phyloP scores from a whole-genome alignment of 2,797 vertebrate species.

The Uromys caudimaculatus region DNA sequence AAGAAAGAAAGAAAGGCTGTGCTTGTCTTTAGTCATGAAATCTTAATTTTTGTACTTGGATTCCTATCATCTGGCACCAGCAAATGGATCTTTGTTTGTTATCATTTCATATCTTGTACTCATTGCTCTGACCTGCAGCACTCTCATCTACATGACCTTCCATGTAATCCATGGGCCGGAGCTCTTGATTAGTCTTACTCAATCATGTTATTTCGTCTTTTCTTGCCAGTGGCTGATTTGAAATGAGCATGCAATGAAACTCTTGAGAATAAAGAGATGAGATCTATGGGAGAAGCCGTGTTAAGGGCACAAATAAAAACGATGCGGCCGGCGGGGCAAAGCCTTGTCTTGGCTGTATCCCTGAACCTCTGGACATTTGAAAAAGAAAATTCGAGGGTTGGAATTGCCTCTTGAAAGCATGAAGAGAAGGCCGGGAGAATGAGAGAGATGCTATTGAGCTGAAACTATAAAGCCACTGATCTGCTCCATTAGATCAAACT shows the following conservation, averaged over 20 bases:
- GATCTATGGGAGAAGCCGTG: background rate
- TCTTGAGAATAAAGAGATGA: conserved; percentile 28
- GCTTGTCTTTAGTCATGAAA: background rate
- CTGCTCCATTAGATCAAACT: background rate
- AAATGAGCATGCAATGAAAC: background rate
- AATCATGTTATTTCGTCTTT: background rate
- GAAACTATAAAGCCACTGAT: background rate
- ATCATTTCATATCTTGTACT: background rate
- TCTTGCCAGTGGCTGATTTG: background rate
- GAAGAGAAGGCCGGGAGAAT: background rate
- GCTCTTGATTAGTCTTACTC: background rate
- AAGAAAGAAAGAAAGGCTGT: too few species aligned
- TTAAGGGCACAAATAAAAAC: background rate
- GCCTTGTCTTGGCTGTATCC: background rate
- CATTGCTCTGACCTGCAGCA: background rate
- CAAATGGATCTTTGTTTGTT: background rate
- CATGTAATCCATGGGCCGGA: background rate
- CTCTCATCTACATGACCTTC: background rate
- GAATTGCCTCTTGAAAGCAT: background rate
- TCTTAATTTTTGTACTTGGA: conserved; percentile 5
- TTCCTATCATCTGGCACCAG: background rate
- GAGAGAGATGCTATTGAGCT: background rate
- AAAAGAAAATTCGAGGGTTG: background rate
- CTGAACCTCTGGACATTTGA: background rate
- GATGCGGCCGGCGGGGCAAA: background rate